Base-by-base conservation (phyloP, 2,888 invertebrate genomes). In the Malthinus flaveolus region DNA sequence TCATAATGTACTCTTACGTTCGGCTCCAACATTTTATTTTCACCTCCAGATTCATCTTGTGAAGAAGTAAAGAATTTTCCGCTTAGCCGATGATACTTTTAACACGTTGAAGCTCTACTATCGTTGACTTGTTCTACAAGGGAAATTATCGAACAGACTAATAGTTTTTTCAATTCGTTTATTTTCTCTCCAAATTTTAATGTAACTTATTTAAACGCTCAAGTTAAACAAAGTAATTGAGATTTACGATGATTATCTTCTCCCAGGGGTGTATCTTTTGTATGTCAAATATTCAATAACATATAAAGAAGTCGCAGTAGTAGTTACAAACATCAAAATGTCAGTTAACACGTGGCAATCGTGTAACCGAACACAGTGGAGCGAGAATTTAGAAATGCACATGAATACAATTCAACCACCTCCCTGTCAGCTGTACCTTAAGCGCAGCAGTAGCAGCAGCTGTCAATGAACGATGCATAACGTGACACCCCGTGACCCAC, bases 321-420 rank as follows among this genome's bases (percentile, higher is more conserved):
- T 49, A 48, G 55, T 55, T 55, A 35, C 49, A 44, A 54, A 42
- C 48, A 23, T 23, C 23, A 23, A 23, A 23, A 23, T 23, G 54
- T 54, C 54, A 49, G 49, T 36, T 33, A 48, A 49, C 55, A 55
- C 55, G 55, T 49, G 55, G 55, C 49, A 55, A 44, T 49, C 55
- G 36, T 55, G 55, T 42, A 55, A 48, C 48, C 12, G 39, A 47
- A 48, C 39, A 52, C 31, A 7, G 39, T 3, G 7, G 33, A 32
- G 13, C 34, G 34, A 10, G 34, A 47, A 34, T n/a, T 15, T 5
- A 10, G 34, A 48, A 35, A 34, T 48, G 33, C 48, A 48, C 36
- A 23, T 48, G 48, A 48, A 48, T 48, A 31, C 15, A 6, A 12
- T 32, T 36, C 35, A 36, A 48, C 48, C 48, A 48, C 48, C 48